Percentiles rank a stretch among this genome's conserved stretches.
Evolutionary conservation across 2,888 invertebrate species (phyloP).

Genomic region (Sisyra terminalis): DNA sequence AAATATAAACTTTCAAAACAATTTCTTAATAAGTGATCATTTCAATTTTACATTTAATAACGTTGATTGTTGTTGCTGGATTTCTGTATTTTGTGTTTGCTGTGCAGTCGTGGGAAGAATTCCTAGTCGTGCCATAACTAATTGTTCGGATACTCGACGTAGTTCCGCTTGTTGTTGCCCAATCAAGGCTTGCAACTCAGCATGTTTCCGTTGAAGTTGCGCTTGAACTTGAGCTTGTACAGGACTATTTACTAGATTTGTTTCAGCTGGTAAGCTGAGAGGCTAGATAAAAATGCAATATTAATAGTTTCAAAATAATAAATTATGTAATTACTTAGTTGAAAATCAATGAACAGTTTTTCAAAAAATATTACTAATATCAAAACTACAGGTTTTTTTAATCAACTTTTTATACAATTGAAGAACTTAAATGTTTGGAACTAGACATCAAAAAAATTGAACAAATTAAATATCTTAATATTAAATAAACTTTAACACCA

Average conservation of each 20-base stretch:
- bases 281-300: background rate
- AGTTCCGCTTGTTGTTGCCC: conserved; percentile 76
- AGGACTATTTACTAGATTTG: conserved; percentile 14
- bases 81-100: conserved; percentile 7
- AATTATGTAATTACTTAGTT: too few relatives aligned
- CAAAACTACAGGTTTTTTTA: too few relatives aligned
- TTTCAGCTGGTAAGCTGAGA: conserved; percentile 15
- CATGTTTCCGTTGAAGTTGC: conserved; percentile 66
- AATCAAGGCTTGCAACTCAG: conserved; percentile 70
- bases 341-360: too few relatives aligned
- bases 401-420: too few relatives aligned
- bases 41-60: conserved; percentile 18
- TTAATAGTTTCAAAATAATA: too few relatives aligned
- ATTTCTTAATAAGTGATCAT: conserved; percentile 9
- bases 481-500: too few relatives aligned
- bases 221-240: conserved; percentile 46
- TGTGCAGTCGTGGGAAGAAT: conserved; percentile 29
- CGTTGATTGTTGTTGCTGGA: background rate
- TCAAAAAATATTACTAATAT: too few relatives aligned
- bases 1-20: conserved; percentile 8
- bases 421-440: too few relatives aligned
- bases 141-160: conserved; percentile 69
- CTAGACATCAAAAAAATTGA: too few relatives aligned
- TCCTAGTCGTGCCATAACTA: conserved; percentile 65
- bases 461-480: too few relatives aligned